Conservation (phyloP, 2,113 vertebrate genomes). For the Odobenus rosmarus region DNA sequence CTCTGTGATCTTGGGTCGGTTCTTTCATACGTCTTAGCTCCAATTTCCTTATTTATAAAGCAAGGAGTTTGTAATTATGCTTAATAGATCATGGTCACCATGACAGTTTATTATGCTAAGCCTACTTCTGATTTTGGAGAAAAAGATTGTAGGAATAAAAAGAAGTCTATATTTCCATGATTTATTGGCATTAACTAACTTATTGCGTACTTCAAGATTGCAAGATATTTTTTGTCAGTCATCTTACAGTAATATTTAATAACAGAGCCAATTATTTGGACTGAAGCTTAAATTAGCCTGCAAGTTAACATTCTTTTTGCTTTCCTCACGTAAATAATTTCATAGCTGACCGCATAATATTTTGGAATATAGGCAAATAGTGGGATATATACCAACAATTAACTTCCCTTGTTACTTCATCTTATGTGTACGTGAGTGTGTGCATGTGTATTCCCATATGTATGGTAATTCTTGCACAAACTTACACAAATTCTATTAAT, state of each 20-base stretch:
- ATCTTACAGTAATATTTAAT: neutral
- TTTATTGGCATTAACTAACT: neutral
- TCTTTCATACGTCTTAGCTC: neutral
- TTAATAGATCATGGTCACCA: neutral
- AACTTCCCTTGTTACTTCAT: neutral
- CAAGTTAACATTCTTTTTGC: neutral
- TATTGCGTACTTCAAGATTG: neutral
- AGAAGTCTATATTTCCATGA: neutral
- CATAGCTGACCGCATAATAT: neutral
- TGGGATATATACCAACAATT: neutral
- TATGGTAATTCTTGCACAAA: neutral
- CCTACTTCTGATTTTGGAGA: neutral
- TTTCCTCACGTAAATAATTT: neutral
- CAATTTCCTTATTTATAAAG: neutral
- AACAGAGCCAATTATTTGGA: neutral
- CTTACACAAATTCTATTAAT: neutral
- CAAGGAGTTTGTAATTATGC: neutral
- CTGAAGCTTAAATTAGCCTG: neutral
- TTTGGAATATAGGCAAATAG: neutral
- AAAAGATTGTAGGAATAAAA: neutral
- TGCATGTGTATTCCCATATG: rapidly evolving
- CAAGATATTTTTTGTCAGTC: neutral
- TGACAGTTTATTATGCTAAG: neutral
- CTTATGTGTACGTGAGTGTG: rapidly evolving
- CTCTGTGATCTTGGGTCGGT: neutral